Base-by-base conservation (phyloP, 2,113 vertebrate species). In the Nyctereutes procyonoides region DNA sequence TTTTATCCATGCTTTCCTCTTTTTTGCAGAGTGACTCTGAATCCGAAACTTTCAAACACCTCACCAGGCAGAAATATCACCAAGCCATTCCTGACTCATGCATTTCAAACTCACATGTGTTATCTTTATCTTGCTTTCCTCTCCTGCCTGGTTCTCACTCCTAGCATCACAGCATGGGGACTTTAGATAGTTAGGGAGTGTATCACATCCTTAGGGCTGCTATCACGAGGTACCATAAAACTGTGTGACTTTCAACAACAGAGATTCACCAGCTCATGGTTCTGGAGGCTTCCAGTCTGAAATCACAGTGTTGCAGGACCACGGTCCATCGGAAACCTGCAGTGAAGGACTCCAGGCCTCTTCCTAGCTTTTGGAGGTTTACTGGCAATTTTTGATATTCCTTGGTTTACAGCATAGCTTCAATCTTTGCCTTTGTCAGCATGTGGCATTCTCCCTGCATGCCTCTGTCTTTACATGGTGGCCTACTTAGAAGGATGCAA, bases 161-260 rank as follows among this genome's bases (percentile, higher is more conserved):
- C 35, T 8, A 3, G 2, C 73, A 12, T 53, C 60, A 81, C 19
- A 1, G 0, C 28, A 10, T 26, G 9, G 12, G 1, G 9, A 16
- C 30, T 67, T 83, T 43, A 67, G 24, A 7, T 69, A 8, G 1
- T n/a, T 12, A 80, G 20, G 10, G 14, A 19, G 2, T 56, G 1
- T 32, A 35, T 53, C 43, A 7, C 8, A 48, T 80, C 81, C 14
- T 35, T 12, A 43, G 20, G 8, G 2, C 3, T 20, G 5, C 30
- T 53, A 1, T 48, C 55, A 32, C 14, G 53, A 81, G 56, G 14
- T 55, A 20, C 9, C 60, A 48, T 20, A 56, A 17, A n/a, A n/a
- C 17, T 58, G 1, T 1, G 8, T 73, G 48, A 4, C 8, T 90
- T 81, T n/a, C 43, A 32, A 24, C 5, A 48, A 28, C 15, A 19